Evolutionary conservation across 2,797 vertebrate species (phyloP).

Genomic region (Champsocephalus esox): DNA sequence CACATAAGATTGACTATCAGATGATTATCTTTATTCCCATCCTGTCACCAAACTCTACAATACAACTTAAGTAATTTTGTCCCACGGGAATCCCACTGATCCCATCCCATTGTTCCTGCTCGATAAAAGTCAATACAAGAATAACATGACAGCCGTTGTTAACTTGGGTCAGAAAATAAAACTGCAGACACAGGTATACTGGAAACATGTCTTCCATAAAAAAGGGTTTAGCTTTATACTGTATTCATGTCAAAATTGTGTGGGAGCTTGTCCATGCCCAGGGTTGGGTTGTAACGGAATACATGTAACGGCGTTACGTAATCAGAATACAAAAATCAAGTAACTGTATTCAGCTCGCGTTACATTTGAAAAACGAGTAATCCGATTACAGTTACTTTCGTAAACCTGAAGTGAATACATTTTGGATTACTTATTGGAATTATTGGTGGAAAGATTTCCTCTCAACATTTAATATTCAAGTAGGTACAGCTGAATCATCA

Average conservation of each 20-base stretch:
- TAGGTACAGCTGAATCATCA: too few species aligned
- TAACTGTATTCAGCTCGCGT: too few species aligned
- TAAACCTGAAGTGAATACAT: too few species aligned
- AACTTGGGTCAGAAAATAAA: neutral
- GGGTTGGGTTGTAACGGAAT: too few species aligned
- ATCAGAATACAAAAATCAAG: too few species aligned
- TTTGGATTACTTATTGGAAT: too few species aligned
- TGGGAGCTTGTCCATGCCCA: neutral
- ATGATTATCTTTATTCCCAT: constrained; percentile 8
- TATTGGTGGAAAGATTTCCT: too few species aligned
- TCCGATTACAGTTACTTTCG: too few species aligned
- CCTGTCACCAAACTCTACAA: neutral
- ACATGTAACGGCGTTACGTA: too few species aligned
- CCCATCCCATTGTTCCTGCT: neutral
- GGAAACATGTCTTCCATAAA: neutral
- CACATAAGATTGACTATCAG: neutral
- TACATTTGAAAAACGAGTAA: too few species aligned
- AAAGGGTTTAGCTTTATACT: neutral
- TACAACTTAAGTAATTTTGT: neutral
- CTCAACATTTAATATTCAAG: too few species aligned
- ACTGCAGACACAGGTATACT: neutral
- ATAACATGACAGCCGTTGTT: neutral
- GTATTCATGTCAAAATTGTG: neutral
- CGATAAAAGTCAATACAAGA: neutral
- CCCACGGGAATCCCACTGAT: neutral